A percentile compares a stretch with the other conserved stretches of the same genome.
Evolutionary conservation across 2,113 vertebrate species (phyloP).

Genomic region (Sinocyclocheilus grahami): DNA sequence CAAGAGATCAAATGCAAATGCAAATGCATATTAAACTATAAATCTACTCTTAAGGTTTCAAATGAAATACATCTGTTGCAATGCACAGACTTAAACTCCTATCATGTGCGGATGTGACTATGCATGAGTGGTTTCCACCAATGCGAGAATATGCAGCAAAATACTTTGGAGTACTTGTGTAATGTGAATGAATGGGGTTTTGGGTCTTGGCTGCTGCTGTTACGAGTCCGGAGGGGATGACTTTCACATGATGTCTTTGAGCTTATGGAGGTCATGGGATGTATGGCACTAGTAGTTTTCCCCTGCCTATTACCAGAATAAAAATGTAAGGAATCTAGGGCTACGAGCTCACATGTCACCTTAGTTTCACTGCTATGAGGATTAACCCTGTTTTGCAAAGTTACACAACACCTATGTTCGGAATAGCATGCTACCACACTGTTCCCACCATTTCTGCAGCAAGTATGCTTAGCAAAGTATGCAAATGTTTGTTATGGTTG

Average conservation of each 20-base stretch:
- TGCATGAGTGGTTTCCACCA: not conserved
- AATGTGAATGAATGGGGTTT: not conserved
- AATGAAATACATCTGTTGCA: not conserved
- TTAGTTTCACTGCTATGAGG: not conserved
- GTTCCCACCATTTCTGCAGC: not conserved
- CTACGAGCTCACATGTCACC: not conserved
- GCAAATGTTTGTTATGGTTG: not conserved
- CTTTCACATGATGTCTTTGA: conserved; percentile 32
- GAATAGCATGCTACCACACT: not conserved
- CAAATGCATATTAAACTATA: not conserved
- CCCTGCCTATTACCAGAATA: conserved; percentile 8
- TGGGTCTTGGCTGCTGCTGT: not conserved
- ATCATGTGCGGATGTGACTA: not conserved
- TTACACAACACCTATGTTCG: not conserved
- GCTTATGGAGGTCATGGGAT: conserved; percentile 38
- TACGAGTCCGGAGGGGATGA: conserved; percentile 9
- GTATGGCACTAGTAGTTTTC: conserved; percentile 10
- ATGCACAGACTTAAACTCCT: not conserved
- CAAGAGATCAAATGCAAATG: not conserved
- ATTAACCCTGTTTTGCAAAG: not conserved
- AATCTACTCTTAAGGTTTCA: not conserved
- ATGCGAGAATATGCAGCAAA: not conserved
- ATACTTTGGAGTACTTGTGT: not conserved
- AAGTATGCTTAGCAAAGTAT: not conserved
- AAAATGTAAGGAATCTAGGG: conserved; percentile 37